phyloP scores from a whole-genome alignment of 2,888 invertebrate genomes.

The Unio pictorum region DNA sequence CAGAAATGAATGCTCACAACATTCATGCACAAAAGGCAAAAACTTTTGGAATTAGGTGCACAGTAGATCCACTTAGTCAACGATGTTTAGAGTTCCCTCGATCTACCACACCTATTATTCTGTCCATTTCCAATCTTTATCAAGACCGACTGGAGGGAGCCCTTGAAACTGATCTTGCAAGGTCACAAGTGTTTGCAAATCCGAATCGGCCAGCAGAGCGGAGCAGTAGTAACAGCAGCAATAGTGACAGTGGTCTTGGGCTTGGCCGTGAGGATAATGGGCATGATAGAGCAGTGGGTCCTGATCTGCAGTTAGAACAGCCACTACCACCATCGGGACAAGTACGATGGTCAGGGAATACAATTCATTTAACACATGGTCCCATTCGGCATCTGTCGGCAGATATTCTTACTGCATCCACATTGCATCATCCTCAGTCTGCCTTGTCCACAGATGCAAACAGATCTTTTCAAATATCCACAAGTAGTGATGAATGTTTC shows the following conservation, averaged over 20 bases:
- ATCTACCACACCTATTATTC: constrained; percentile 80
- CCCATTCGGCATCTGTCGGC: constrained; percentile 49
- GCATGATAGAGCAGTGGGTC: constrained; percentile 50
- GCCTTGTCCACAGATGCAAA: not conserved
- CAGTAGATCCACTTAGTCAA: constrained; percentile 71
- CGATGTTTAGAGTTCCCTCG: constrained; percentile 91
- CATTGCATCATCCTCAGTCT: constrained; percentile 18
- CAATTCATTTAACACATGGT: constrained; percentile 31
- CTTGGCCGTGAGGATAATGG: constrained; percentile 54
- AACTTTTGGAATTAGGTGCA: constrained; percentile 84
- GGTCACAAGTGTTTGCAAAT: constrained; percentile 61
- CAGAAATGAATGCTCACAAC: constrained; percentile 86
- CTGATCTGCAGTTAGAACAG: constrained; percentile 22
- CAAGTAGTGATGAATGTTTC: constrained; percentile 49
- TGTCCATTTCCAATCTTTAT: constrained; percentile 77
- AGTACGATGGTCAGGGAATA: constrained; percentile 38
- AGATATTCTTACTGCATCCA: constrained; percentile 29
- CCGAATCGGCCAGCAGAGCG: constrained; percentile 71
- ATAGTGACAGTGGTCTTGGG: constrained; percentile 92
- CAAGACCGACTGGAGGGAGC: constrained; percentile 54
- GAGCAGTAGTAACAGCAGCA: constrained; percentile 81
- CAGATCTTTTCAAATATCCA: constrained; percentile 35
- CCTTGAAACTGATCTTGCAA: constrained; percentile 58
- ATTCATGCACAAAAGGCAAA: constrained; percentile 86
- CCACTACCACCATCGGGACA: constrained; percentile 28